These are phyloP conservation scores for Agelas oroides DNA, from an alignment of 37 sponge, comb jelly and placozoan species.

Conservation along the genomic window DNA sequence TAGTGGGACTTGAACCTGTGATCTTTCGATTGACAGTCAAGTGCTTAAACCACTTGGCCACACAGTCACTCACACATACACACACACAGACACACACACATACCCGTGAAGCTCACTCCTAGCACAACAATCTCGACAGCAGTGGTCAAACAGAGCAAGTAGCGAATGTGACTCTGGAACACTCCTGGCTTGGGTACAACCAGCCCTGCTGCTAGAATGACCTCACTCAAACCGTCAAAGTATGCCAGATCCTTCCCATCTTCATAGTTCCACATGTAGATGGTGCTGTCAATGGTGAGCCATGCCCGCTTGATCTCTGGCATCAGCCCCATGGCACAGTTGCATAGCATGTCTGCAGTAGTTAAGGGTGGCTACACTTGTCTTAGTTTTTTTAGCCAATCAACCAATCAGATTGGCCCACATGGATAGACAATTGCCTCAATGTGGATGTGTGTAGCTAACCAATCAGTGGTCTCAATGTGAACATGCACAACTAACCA, in stretches of 20 bases:
- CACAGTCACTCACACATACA: not conserved
- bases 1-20: too few relatives aligned
- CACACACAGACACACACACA: not conserved
- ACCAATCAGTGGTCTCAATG: too few relatives aligned
- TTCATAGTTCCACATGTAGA: conserved; percentile 96
- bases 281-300: conserved; percentile 93
- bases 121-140: conserved; percentile 91
- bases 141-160: conserved; percentile 89
- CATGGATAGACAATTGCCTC: not conserved
- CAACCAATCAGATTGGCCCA: not conserved
- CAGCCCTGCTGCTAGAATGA: conserved; percentile 91
- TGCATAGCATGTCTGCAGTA: conserved; percentile 90
- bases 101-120: conserved; percentile 92
- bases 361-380: not conserved
- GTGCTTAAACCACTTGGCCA: too few relatives aligned
- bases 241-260: conserved; percentile 96
- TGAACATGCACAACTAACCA: too few relatives aligned
- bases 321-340: conserved; percentile 94
- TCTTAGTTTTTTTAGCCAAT: not conserved
- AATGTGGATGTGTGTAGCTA: too few relatives aligned
- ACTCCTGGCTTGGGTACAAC: conserved; percentile 85
- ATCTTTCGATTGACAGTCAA: too few relatives aligned
- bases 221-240: conserved; percentile 97
- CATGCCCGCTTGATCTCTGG: conserved; percentile 92
- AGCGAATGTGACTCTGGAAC: conserved; percentile 92